These are phyloP conservation scores for Camptogramma bilineatum DNA, from an alignment of 2,888 invertebrate species.

Conservation along the genomic window DNA sequence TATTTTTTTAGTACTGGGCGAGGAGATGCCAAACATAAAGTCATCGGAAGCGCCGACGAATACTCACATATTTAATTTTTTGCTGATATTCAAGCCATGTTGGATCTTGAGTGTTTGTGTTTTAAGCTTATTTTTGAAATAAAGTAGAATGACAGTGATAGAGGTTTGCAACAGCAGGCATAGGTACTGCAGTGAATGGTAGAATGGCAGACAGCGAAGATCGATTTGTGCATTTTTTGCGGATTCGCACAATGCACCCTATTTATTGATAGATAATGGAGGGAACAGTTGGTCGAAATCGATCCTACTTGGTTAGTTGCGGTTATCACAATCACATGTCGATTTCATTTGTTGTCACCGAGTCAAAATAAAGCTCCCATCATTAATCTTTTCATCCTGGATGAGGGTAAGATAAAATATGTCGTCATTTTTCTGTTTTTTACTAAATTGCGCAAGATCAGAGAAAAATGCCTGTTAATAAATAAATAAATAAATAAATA, in stretches of 20 bases:
- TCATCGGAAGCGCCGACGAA: no score
- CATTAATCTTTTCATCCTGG: conserved; percentile 16
- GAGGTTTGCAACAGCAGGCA: conserved; percentile 48
- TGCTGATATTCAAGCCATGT: background rate
- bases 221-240: conserved; percentile 84
- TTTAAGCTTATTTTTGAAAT: conserved; percentile 17
- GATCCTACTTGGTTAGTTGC: conserved; percentile 77
- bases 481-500: no score
- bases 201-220: conserved; percentile 72
- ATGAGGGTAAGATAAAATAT: background rate
- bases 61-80: no score
- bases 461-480: no score
- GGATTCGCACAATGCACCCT: conserved; percentile 72
- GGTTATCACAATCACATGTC: conserved; percentile 83
- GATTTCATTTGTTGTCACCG: conserved; percentile 61
- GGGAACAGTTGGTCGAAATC: conserved; percentile 78
- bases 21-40: background rate
- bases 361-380: conserved; percentile 47
- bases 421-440: background rate
- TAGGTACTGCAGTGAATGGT: conserved; percentile 61
- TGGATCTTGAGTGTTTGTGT: background rate
- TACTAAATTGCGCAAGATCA: background rate
- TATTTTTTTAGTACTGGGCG: no score
- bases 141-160: background rate
- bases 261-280: conserved; percentile 82